Percentiles rank a stretch among this genome's conserved stretches.
Conservation (phyloP, 2,113 vertebrate species). For the Dendropsophus ebraccatus region DNA sequence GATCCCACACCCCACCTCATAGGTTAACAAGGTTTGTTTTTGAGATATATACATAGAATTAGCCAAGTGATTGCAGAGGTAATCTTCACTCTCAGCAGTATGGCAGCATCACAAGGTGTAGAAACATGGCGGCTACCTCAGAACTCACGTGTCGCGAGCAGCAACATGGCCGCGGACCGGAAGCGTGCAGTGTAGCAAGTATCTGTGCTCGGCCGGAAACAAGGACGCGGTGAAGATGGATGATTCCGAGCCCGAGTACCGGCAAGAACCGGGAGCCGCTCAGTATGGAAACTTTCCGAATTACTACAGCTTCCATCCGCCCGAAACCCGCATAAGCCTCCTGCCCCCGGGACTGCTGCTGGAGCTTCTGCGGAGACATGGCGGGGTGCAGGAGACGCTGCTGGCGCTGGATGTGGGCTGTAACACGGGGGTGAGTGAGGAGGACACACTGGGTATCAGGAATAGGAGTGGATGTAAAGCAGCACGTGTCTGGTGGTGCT, state of each 20-base stretch:
- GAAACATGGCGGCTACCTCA: not conserved
- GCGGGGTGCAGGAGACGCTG: conserved; percentile 60
- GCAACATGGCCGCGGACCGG: conserved; percentile 66
- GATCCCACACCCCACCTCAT: too few relatives aligned
- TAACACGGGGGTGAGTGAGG: conserved; percentile 86
- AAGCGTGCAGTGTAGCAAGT: rapidly evolving
- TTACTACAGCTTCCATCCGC: conserved; percentile 90
- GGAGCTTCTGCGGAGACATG: conserved; percentile 69
- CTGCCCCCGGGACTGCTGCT: conserved; percentile 78
- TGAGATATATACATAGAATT: too few relatives aligned
- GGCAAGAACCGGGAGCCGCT: conserved; percentile 80
- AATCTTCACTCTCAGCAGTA: not conserved
- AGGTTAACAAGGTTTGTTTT: too few relatives aligned
- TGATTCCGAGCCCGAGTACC: not conserved
- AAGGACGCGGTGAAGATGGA: not conserved
- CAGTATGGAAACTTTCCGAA: conserved; percentile 89
- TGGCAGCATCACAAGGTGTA: not conserved
- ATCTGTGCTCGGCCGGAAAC: not conserved
- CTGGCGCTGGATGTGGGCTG: conserved; percentile 91
- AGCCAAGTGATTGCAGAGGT: too few relatives aligned
- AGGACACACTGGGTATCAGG: too few relatives aligned
- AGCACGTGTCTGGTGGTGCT: too few relatives aligned
- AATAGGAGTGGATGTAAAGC: too few relatives aligned
- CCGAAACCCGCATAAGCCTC: conserved; percentile 81
- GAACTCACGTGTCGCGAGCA: not conserved